Evolutionary conservation across 2,113 vertebrate species (phyloP).

Genomic region (Alosa alosa): DNA sequence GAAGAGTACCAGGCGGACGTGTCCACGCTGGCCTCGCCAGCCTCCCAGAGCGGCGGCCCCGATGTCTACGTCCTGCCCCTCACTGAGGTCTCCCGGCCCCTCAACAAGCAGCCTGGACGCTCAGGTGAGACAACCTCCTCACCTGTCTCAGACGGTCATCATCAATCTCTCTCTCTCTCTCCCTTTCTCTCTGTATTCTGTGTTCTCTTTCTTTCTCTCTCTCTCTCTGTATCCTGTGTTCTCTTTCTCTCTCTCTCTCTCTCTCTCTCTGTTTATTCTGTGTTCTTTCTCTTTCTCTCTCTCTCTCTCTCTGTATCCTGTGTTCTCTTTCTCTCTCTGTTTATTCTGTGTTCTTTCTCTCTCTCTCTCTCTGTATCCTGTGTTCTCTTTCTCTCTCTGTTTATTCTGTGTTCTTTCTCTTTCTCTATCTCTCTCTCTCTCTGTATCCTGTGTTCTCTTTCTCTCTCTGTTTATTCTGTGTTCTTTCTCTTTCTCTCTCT

Average conservation of each 20-base stretch:
- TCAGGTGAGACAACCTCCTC: constrained; percentile 75
- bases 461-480: not conserved
- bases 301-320: not conserved
- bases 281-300: not conserved
- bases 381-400: not conserved
- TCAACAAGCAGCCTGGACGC: constrained; percentile 83
- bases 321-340: not conserved
- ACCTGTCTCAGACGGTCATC: not conserved
- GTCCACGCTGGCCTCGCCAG: constrained; percentile 81
- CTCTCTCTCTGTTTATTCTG: not conserved
- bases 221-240: not conserved
- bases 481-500: not conserved
- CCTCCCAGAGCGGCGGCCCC: constrained; percentile 77
- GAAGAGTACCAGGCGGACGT: constrained; percentile 81
- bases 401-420: not conserved
- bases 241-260: not conserved
- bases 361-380: not conserved
- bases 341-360: not conserved
- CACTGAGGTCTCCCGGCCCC: constrained; percentile 86
- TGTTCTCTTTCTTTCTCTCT: constrained; percentile 15
- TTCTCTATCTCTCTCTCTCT: not conserved
- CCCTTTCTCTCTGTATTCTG: not conserved
- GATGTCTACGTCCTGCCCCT: constrained; percentile 95
- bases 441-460: not conserved
- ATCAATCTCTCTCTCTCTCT: not conserved